Percentiles rank a stretch among this genome's conserved stretches.
These are phyloP conservation scores for Lemur catta DNA, from an alignment of 2,797 vertebrate species.

Conservation along the genomic window DNA sequence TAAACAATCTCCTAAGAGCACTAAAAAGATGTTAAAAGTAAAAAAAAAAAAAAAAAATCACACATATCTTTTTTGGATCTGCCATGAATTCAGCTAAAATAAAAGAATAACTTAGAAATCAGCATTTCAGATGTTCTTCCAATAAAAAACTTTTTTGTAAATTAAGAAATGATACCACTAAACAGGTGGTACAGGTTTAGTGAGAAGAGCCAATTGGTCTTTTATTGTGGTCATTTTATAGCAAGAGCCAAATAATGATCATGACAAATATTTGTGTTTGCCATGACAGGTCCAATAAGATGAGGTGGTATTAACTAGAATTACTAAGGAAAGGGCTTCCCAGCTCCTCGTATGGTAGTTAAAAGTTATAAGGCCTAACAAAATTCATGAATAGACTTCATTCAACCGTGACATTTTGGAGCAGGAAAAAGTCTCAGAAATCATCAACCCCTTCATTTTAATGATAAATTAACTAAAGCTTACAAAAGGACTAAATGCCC, in stretches of 20 bases:
- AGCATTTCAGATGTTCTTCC: constrained; percentile 40
- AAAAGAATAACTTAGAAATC: constrained; percentile 30
- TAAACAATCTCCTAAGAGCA: neutral
- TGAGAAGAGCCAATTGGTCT: neutral
- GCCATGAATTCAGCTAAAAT: constrained; percentile 10
- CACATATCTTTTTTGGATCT: neutral
- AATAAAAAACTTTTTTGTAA: neutral
- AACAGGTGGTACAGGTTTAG: neutral
- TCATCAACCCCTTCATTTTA: neutral
- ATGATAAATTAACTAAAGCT: neutral
- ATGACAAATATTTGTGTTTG: neutral
- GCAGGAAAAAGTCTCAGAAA: neutral
- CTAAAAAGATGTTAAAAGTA: neutral
- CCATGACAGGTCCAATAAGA: neutral
- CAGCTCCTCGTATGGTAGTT: neutral
- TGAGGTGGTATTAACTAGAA: neutral
- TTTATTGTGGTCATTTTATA: neutral
- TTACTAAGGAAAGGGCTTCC: neutral
- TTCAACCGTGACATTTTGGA: neutral
- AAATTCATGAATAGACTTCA: neutral
- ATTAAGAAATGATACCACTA: neutral
- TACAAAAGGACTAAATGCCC: neutral
- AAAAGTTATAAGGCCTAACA: neutral
- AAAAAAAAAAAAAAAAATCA: neutral
- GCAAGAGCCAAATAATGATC: neutral